Evolutionary conservation across 2,888 invertebrate species (phyloP), one percentile per base, ranked within the genome.

Genomic region (Cantharis lateralis): DNA sequence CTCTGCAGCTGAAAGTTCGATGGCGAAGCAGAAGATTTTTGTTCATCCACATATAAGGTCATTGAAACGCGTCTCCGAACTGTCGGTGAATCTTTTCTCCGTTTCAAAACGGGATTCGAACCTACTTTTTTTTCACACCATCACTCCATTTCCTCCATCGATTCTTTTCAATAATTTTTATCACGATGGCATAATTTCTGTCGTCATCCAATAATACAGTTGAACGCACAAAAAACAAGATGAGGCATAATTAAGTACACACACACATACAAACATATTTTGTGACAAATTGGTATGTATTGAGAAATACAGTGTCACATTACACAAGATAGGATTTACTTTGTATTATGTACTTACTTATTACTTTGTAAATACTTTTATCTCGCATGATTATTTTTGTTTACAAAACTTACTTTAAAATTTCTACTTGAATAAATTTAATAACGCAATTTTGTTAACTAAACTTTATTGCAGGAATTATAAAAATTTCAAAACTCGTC

Each of bases 101-200:
- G 61, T 68, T 69, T 62, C 64, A 48, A 72, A 76, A 76, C 76
- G 76, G 76, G 76, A 76, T 72, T 16, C 71, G 69, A 68, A 76
- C 76, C 76, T 72, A 76, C 72, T 76, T 76, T 75, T 76, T 76
- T 71, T 11, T 7, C 5, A 4, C 11, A 13, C 13, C 32, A 13
- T 1, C 13, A 28, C 32, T n/a, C 13, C 32, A 32, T 13, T 32
- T 13, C 13, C 4, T 32, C 5, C 9, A 48, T 48, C 48, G 48
- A 48, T 48, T 48, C n/a, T n/a, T 48, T 48, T 48, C n/a, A 48
- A 48, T 48, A 48, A n/a, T 48, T n/a, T 48, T 48, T 48, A 48
- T 48, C 48, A n/a, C 48, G n/a, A n/a, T 48, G 48, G n/a, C 48
- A 48, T 48, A 48, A 48, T 48, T 32, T 48, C n/a, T 48, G n/a